A percentile compares a stretch with the other conserved stretches of the same genome.
Evolutionary conservation across 1,140 invertebrate genomes (phyloP).

Genomic region (Helicoverpa armigera): DNA sequence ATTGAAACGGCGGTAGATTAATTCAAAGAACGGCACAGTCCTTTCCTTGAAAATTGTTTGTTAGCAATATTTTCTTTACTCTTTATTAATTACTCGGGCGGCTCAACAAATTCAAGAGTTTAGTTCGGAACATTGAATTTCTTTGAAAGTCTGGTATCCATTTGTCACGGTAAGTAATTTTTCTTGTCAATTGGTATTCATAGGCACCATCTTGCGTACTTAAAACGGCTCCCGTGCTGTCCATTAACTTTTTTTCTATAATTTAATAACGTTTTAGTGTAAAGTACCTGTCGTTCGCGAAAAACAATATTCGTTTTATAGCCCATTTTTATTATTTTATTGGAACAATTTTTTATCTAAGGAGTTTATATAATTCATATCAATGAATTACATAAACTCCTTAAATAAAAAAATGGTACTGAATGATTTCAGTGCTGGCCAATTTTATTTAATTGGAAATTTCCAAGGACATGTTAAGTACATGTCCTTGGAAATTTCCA

Average conservation of each 20-base stretch:
- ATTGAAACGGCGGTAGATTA: no score
- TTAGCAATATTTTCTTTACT: no score
- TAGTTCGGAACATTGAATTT: not conserved
- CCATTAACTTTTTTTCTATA: constrained; percentile 3
- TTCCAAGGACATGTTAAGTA: no score
- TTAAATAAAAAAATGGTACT: no score
- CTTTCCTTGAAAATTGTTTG: no score
- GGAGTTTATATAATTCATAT: no score
- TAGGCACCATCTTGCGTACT: not conserved
- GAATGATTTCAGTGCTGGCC: no score
- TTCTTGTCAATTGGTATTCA: constrained; percentile 6
- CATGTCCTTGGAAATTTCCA: no score
- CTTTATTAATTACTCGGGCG: not conserved
- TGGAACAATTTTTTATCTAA: no score
- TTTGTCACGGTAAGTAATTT: constrained; percentile 2
- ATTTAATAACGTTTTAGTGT: constrained; percentile 15
- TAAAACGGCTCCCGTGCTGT: not conserved
- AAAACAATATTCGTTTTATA: not conserved
- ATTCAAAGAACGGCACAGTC: no score
- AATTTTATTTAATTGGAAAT: no score
- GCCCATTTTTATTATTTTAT: not conserved
- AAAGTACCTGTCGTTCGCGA: not conserved
- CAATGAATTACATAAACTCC: no score
- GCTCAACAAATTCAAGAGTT: not conserved
- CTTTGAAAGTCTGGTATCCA: not conserved